A percentile compares a stretch with the other conserved stretches of the same genome.
phyloP scores from a whole-genome alignment of 2,797 vertebrate species.

The Kryptopterus vitreolus region DNA sequence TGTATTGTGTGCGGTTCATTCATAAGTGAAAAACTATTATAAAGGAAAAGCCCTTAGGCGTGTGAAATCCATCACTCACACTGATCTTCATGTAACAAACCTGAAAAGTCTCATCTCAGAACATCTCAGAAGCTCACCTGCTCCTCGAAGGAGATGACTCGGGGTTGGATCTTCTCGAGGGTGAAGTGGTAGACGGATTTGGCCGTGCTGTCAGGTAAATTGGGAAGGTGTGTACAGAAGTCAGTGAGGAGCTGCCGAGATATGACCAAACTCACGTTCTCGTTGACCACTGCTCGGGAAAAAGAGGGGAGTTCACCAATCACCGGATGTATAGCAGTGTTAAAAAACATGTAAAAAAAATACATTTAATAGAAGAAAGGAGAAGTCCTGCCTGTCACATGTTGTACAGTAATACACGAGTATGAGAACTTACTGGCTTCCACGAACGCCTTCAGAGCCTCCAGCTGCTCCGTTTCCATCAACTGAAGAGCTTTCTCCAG shows the following conservation, averaged over 20 bases:
- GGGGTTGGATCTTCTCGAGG: conserved; percentile 95
- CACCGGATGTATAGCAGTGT: not conserved
- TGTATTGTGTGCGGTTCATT: not conserved
- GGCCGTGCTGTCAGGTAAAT: conserved; percentile 89
- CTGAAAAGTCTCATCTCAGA: too few relatives aligned
- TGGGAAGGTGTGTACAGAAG: conserved; percentile 94
- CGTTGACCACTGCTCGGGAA: conserved; percentile 87
- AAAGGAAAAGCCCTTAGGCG: not conserved
- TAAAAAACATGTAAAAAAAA: not conserved
- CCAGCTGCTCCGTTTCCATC: conserved; percentile 87
- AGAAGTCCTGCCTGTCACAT: too few relatives aligned
- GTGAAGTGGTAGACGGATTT: conserved; percentile 98
- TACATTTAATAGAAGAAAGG: too few relatives aligned
- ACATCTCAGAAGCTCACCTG: conserved; percentile 75
- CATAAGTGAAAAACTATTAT: not conserved
- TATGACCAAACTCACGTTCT: conserved; percentile 97
- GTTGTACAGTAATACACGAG: too few relatives aligned
- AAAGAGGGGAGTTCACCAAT: not conserved
- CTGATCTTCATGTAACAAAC: not conserved
- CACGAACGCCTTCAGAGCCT: conserved; percentile 97
- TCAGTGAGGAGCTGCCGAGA: conserved; percentile 96
- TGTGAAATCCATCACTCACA: not conserved
- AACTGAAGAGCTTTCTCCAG: conserved; percentile 95
- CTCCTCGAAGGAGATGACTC: conserved; percentile 98
- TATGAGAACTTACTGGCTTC: conserved; percentile 90